Percentiles rank a stretch among this genome's conserved stretches.
Evolutionary conservation across 2,113 vertebrate genomes (phyloP).

Genomic region (Notiomystis cincta): DNA sequence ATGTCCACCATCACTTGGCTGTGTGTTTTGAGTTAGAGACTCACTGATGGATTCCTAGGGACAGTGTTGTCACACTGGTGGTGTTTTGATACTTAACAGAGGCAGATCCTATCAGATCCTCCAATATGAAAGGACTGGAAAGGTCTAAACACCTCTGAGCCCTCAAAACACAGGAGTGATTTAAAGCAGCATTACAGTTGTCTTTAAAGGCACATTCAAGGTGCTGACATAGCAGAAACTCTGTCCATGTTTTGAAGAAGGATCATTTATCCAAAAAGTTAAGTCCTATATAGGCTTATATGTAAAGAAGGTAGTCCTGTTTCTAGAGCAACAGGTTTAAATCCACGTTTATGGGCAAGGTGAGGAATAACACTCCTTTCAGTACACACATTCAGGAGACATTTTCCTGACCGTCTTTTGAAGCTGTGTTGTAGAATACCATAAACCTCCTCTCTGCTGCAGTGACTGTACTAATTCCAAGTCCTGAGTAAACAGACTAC

Average conservation of each 20-base stretch:
- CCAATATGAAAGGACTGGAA: not conserved
- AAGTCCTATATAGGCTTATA: not conserved
- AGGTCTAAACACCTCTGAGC: not conserved
- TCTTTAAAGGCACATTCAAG: not conserved
- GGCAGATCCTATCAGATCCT: not conserved
- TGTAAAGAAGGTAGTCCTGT: not conserved
- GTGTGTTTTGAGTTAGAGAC: not conserved
- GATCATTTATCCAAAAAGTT: not conserved
- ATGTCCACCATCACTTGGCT: not conserved
- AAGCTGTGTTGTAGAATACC: not conserved
- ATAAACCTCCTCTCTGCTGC: slow-evolving; percentile 25
- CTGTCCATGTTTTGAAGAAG: not conserved
- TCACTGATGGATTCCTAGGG: not conserved
- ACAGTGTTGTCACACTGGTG: not conserved
- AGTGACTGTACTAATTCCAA: slow-evolving; percentile 53
- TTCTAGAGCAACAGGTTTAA: slow-evolving; percentile 16
- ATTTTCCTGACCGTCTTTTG: not conserved
- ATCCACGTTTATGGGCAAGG: slow-evolving; percentile 9
- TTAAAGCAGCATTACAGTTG: not conserved
- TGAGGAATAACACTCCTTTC: slow-evolving; percentile 34
- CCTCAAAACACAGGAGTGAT: not conserved
- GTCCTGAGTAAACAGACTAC: slow-evolving; percentile 41
- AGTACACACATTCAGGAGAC: slow-evolving; percentile 14
- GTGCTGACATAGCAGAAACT: not conserved
- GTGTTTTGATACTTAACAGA: not conserved